Evolutionary conservation across 2,888 invertebrate species (phyloP).

Genomic region (Eledone cirrhosa): DNA sequence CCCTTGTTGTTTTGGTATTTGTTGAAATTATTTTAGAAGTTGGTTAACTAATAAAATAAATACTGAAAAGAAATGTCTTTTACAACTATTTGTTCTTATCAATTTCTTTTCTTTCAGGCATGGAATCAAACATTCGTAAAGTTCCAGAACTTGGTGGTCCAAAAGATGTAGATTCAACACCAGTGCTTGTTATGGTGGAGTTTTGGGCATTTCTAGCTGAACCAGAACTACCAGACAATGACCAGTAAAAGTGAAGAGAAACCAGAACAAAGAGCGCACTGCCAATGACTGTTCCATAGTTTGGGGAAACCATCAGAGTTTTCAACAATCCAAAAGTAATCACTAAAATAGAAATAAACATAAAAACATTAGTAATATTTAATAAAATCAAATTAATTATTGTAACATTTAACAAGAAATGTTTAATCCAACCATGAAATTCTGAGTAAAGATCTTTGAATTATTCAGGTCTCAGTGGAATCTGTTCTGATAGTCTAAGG

Average conservation of each 20-base stretch:
- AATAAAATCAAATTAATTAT: too few relatives aligned
- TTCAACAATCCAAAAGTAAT: slow-evolving; percentile 8
- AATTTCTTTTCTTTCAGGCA: slow-evolving; percentile 14
- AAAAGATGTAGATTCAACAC: neutral
- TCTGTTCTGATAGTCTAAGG: too few relatives aligned
- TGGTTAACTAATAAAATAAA: too few relatives aligned
- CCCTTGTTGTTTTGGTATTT: too few relatives aligned
- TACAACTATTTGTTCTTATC: slow-evolving; percentile 18
- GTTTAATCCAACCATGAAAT: too few relatives aligned
- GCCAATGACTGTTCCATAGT: slow-evolving; percentile 5
- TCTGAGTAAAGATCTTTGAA: too few relatives aligned
- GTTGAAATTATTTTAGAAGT: too few relatives aligned
- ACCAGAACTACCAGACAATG: neutral
- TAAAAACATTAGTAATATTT: neutral
- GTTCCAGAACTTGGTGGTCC: neutral
- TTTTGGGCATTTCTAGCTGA: too few relatives aligned
- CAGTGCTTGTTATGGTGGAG: too few relatives aligned
- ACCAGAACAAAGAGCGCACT: slow-evolving; percentile 9
- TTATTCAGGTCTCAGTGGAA: too few relatives aligned
- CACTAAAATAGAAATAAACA: neutral
- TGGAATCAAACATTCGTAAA: slow-evolving; percentile 7
- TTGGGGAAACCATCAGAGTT: slow-evolving; percentile 1
- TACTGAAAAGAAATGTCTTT: too few relatives aligned
- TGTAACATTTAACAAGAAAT: too few relatives aligned
- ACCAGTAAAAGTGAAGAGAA: slow-evolving; percentile 22